A percentile compares a stretch with the other conserved stretches of the same genome.
Evolutionary conservation across 2,888 invertebrate genomes (phyloP).

Genomic region (Eristalis arbustorum): DNA sequence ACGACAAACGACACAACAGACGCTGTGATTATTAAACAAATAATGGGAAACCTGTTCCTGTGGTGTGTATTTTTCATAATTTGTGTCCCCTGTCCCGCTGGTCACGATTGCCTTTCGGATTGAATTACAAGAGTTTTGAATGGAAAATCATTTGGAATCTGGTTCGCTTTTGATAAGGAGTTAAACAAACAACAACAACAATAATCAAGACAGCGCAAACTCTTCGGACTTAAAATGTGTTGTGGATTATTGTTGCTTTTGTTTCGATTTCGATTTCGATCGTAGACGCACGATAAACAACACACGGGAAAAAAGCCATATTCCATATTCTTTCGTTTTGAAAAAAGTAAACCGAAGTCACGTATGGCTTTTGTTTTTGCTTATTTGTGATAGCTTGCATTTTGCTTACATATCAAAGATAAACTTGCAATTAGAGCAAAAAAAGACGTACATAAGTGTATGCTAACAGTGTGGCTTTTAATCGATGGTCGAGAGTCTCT

Average conservation of each 20-base stretch:
- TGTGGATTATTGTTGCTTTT: constrained; percentile 5
- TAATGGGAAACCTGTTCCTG: constrained; percentile 53
- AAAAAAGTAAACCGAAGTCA: constrained; percentile 44
- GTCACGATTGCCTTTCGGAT: not conserved
- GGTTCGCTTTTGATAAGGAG: constrained; percentile 43
- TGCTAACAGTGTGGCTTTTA: not conserved
- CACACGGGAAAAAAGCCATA: constrained; percentile 8
- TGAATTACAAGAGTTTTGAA: constrained; percentile 21
- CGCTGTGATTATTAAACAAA: constrained; percentile 45
- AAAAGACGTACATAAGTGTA: not conserved
- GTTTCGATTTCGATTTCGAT: constrained; percentile 25
- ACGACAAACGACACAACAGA: constrained; percentile 17
- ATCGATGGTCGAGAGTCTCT: not conserved
- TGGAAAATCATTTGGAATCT: constrained; percentile 15
- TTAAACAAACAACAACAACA: constrained; percentile 33
- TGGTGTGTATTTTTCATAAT: not conserved
- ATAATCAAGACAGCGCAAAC: constrained; percentile 8
- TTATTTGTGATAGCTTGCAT: constrained; percentile 1
- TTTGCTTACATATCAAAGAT: constrained; percentile 8
- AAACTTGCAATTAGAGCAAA: constrained; percentile 21
- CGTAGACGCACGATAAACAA: constrained; percentile 23
- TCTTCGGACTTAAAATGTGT: not conserved
- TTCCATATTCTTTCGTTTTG: constrained; percentile 9
- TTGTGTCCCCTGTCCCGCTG: not conserved
- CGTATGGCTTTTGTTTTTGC: constrained; percentile 43